These are phyloP conservation scores for Anguilla obscura DNA, from an alignment of 2,797 vertebrate genomes.

Conservation along the genomic window DNA sequence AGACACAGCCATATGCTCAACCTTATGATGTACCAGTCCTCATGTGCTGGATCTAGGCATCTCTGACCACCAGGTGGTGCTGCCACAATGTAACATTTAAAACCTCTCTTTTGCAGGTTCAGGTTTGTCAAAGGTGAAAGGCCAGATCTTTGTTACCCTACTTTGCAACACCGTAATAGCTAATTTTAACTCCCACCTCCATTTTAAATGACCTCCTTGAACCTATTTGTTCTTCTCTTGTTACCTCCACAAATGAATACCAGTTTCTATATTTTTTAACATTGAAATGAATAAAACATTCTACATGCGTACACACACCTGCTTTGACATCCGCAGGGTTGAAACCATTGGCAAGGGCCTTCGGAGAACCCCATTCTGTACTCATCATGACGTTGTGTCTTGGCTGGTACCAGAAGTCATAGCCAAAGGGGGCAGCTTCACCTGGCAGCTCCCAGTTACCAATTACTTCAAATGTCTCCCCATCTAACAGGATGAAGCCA, in stretches of 20 bases:
- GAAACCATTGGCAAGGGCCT: constrained; percentile 74
- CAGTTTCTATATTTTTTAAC: not conserved
- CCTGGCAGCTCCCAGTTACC: constrained; percentile 84
- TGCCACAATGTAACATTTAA: not conserved
- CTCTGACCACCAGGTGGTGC: constrained; percentile 1
- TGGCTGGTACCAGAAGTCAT: constrained; percentile 97
- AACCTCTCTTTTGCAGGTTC: not conserved
- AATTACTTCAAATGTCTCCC: constrained; percentile 85
- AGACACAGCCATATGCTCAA: not conserved
- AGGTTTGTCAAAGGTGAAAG: not conserved
- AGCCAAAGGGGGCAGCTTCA: constrained; percentile 74
- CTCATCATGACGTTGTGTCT: constrained; percentile 92
- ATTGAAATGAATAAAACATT: not conserved
- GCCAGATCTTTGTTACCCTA: not conserved
- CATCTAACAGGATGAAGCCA: constrained; percentile 86
- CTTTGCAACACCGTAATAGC: not conserved
- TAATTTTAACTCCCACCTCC: not conserved
- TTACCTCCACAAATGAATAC: not conserved
- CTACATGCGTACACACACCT: constrained; percentile 64
- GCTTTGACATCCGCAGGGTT: constrained; percentile 72
- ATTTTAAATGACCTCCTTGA: not conserved
- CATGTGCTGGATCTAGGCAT: not conserved
- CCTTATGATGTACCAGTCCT: not conserved
- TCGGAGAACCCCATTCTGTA: constrained; percentile 84
- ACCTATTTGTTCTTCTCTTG: not conserved